A percentile compares a stretch with the other conserved stretches of the same genome.
phyloP scores from a whole-genome alignment of 2,113 vertebrate genomes.

The Phrynosoma blainvillii region DNA sequence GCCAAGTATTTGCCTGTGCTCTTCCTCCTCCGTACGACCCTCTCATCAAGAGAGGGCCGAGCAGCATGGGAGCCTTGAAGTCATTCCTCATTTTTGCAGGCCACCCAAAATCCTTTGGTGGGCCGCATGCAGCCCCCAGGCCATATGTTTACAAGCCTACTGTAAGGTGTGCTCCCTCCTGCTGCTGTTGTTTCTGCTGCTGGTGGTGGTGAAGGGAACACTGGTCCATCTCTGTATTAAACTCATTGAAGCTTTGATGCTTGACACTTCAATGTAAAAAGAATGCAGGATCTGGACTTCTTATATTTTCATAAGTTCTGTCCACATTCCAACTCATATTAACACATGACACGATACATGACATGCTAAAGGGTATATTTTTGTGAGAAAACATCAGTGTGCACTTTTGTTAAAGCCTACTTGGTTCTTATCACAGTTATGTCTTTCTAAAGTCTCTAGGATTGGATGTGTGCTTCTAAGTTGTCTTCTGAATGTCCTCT shows the following conservation, averaged over 20 bases:
- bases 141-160: too few relatives aligned
- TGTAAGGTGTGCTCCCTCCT: background rate
- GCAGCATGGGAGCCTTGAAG: too few relatives aligned
- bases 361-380: background rate
- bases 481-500: background rate
- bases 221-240: background rate
- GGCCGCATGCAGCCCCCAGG: too few relatives aligned
- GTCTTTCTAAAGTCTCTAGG: too few relatives aligned
- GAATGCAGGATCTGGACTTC: background rate
- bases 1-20: too few relatives aligned
- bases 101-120: too few relatives aligned
- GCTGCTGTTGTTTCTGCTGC: background rate
- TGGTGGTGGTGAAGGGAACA: background rate
- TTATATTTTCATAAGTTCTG: background rate
- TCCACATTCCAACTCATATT: too few relatives aligned
- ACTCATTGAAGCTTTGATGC: background rate
- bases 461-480: background rate
- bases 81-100: too few relatives aligned
- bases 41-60: too few relatives aligned
- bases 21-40: too few relatives aligned
- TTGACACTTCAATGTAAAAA: background rate
- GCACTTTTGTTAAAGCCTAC: background rate
- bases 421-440: too few relatives aligned
- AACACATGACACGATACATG: background rate
- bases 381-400: background rate